Percentiles rank a stretch among this genome's conserved stretches.
phyloP scores from a whole-genome alignment of 2,113 vertebrate species.

The Ceyx melanurus region DNA sequence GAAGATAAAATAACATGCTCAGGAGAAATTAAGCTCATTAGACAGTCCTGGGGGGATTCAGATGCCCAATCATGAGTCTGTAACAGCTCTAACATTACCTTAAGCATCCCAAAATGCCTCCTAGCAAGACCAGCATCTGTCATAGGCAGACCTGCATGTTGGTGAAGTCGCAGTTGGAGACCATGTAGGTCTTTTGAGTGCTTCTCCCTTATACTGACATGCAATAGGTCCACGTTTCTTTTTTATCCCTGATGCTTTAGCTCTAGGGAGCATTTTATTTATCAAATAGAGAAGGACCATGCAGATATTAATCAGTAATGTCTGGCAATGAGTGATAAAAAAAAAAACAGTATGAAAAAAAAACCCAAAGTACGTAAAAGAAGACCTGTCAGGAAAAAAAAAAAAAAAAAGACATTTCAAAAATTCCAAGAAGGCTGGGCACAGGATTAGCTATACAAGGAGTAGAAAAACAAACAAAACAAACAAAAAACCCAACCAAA shows the following conservation, averaged over 20 bases:
- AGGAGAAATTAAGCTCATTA: not conserved
- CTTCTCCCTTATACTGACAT: rapidly evolving
- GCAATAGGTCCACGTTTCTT: rapidly evolving
- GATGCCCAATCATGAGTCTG: not conserved
- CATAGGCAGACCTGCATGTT: not conserved
- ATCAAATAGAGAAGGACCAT: not conserved
- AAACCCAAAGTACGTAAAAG: not conserved
- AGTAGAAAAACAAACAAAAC: not conserved
- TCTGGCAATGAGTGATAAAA: not conserved
- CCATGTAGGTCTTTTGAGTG: not conserved
- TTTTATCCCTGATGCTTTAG: not conserved
- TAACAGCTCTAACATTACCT: not conserved
- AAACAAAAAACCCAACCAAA: no score
- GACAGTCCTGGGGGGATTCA: not conserved
- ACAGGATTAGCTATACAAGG: not conserved
- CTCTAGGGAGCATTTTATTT: not conserved
- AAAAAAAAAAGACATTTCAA: not conserved
- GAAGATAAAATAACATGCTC: not conserved
- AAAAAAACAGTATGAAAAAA: not conserved
- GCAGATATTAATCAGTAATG: not conserved
- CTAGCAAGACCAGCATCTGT: not conserved
- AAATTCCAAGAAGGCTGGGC: not conserved
- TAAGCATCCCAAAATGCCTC: not conserved
- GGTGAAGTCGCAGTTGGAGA: not conserved
- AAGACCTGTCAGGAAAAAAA: not conserved